Base-by-base conservation (phyloP, 37 sponge, comb jelly and placozoan genomes). In the Cladorhizidae sp. region DNA sequence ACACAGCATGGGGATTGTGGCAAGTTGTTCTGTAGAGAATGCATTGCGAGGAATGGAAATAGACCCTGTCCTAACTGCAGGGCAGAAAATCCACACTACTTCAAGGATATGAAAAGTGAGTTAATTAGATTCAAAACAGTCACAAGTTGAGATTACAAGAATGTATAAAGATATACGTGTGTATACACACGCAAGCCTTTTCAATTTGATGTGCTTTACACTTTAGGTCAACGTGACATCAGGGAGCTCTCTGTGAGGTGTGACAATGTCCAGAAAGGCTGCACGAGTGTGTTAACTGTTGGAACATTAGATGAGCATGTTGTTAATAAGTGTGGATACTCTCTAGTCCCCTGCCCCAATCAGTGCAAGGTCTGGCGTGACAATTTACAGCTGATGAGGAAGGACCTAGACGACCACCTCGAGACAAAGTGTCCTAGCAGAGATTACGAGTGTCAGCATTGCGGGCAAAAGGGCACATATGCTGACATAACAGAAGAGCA, bases 371-470 rank as follows among this genome's bases (percentile, higher is more conserved):
- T 26, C 7, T 51, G 28, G 32, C 11, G 69, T 21, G 25, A 61
- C 20, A 78, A n/a, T 21, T 6, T 11, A 31, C 5, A n/a, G n/a
- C n/a, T n/a, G n/a, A n/a, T n/a, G n/a, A n/a, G n/a, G n/a, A n/a
- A n/a, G n/a, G n/a, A n/a, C 25, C 42, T 82, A 2, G 64, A 17
- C 22, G 20, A 29, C 31, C 82, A 82, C 31, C 31, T 63, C 15
- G 2, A 49, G 8, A 41, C 40, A 5, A 20, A 39, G 36, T 82
- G 82, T 63, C 64, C 74, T 26, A 72, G 26, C 14, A 28, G 82
- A 42, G 73, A 73, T 57, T 61, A 82, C 52, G 29, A 73, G 59
- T 82, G 82, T 40, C 63, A 72, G 7, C 64, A 82, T 21, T 82
- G 73, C 31, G 25, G 41, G 21, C 45, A 55, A 50, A 73, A 56